Base-by-base conservation (phyloP, 2,113 vertebrate genomes). In the Forbesichthys papilliferus region DNA sequence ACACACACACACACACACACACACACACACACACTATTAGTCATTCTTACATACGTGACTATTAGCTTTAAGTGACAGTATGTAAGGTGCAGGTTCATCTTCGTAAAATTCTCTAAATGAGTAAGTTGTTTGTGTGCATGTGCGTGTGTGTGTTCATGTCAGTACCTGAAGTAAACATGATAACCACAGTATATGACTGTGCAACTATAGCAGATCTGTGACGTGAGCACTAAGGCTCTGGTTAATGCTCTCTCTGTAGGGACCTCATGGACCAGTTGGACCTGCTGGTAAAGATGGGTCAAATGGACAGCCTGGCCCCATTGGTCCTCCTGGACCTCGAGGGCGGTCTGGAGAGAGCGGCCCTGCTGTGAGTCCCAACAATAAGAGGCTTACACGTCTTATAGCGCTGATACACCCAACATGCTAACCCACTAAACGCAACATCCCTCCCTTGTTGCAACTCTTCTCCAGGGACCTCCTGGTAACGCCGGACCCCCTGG, bases 321-420 rank as follows among this genome's bases (percentile, higher is more conserved):
- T 99, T 1, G 98, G 98, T 48, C 97, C 98, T 12, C 94, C 96
- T 0, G 98, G 98, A 52, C 96, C 96, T 66, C 96, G 97, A 10
- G 97, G 97, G 74, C 95, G 97, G 20, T 94, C 95, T 68, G 97
- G 97, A 57, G 97, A 99, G 90, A 71, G 90, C n/a, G 97, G 97
- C 10, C 93, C 95, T 1, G 85, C 93, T 88, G 97, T 99, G 86
- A 90, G 97, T 95, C 5, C 8, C n/a, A 16, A 53, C 12, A 53
- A 53, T 14, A 53, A 53, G 4, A n/a, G 1, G 5, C n/a, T 53
- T 53, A 53, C 13, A 12, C 13, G 8, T 16, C 27, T 27, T 54
- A 27, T 60, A 20, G 27, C 27, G 27, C 27, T 48, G 13, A 48
- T 54, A 59, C 8, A 47, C 33, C 36, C 48, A 63, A 58, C 5